phyloP scores from a whole-genome alignment of 2,888 invertebrate genomes.

The Campaea margaritaria region DNA sequence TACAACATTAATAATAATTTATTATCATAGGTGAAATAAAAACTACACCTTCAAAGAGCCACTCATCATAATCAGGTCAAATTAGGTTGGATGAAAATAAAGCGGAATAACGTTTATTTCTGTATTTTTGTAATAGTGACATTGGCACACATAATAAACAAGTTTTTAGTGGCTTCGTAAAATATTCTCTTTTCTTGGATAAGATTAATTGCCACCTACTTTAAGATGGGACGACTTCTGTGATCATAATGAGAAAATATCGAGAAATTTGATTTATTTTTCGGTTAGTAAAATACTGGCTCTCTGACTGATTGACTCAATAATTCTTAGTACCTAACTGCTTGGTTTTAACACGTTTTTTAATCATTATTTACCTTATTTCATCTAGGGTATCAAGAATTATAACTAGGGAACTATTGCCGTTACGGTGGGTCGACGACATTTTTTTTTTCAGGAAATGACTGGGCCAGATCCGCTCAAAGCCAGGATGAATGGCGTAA shows the following conservation, averaged over 20 bases:
- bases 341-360: too few relatives aligned
- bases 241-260: constrained; percentile 42
- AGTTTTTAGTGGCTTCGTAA: constrained; percentile 54
- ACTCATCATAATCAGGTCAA: constrained; percentile 29
- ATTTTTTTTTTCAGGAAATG: too few relatives aligned
- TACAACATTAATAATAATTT: too few relatives aligned
- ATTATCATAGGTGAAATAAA: not conserved
- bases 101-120: constrained; percentile 43
- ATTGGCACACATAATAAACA: constrained; percentile 64
- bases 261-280: constrained; percentile 39
- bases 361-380: too few relatives aligned
- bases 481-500: too few relatives aligned
- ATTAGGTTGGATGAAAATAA: constrained; percentile 23
- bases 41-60: not conserved
- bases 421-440: too few relatives aligned
- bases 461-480: too few relatives aligned
- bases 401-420: too few relatives aligned
- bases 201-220: constrained; percentile 59
- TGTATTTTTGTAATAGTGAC: constrained; percentile 55
- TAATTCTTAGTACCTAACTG: too few relatives aligned
- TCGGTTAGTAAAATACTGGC: not conserved
- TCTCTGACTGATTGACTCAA: not conserved
- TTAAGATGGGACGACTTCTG: constrained; percentile 41
- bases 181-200: constrained; percentile 55
- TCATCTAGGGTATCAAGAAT: too few relatives aligned